Conservation (phyloP, 2,797 vertebrate genomes). For the Kryptolebias ocellatus region DNA sequence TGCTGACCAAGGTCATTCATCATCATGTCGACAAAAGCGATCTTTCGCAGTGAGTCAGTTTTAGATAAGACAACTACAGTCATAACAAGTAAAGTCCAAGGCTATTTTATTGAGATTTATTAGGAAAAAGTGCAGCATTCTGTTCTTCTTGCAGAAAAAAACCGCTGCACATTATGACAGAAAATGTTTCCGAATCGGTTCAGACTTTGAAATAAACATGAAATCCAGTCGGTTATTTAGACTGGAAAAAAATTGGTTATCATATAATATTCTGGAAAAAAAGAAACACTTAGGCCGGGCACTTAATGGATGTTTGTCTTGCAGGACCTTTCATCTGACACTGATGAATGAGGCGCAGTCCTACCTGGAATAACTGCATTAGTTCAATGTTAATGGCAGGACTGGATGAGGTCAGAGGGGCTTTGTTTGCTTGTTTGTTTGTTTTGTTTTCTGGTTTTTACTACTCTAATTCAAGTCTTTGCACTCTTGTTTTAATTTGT, state of each 20-base stretch:
- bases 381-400: conserved; percentile 73
- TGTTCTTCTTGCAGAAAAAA: not conserved
- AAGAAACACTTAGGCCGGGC: conserved; percentile 73
- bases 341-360: conserved; percentile 75
- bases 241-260: conserved; percentile 62
- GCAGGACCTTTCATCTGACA: conserved; percentile 71
- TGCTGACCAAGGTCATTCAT: conserved; percentile 7
- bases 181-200: conserved; percentile 15
- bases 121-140: not conserved
- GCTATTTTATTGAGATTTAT: not conserved
- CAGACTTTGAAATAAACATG: conserved; percentile 31
- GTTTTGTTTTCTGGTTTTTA: conserved; percentile 5
- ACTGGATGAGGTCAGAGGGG: conserved; percentile 63
- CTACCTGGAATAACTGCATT: conserved; percentile 71
- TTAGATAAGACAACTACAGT: conserved; percentile 4
- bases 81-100: not conserved
- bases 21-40: conserved; percentile 4
- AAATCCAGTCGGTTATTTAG: conserved; percentile 50
- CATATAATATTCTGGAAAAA: conserved; percentile 71
- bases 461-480: too few species aligned
- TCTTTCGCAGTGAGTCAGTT: conserved; percentile 5
- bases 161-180: conserved; percentile 1
- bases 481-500: too few species aligned
- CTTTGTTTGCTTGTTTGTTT: conserved; percentile 4
- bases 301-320: conserved; percentile 72